Base-by-base conservation (phyloP, 2,888 invertebrate genomes). In the Andrena flavipes region DNA sequence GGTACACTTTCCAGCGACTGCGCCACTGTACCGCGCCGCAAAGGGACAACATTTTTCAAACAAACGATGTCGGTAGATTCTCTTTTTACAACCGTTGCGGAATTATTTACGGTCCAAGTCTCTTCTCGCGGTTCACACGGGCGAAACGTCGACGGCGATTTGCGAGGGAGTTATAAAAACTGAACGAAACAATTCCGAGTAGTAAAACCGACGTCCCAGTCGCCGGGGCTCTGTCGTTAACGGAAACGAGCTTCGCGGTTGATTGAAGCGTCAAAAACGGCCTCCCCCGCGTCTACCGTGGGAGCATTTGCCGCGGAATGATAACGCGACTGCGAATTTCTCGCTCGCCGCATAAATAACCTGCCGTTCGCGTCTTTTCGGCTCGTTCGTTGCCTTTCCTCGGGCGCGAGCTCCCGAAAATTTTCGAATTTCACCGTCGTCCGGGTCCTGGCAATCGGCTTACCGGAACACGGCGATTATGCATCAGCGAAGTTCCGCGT, bases 381-480 rank as follows among this genome's bases (percentile, higher is more conserved):
- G 20, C 20, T 54, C 20, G 56, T 20, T 4, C 10, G 56, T 26
- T 56, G 30, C 42, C 30, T 42, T 68, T 59, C 30, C 29, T 26
- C 16, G 42, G 4, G 42, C 42, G 42, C 42, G 16, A 42, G 42
- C 42, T 42, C 1, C 10, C 51, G 3, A 16, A 35, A 69, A 78
- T 70, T 42, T 42, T 79, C 63, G 26, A 29, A 79, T 76, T 75
- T 67, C 54, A 49, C 30, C 8, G 56, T 33, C 70, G 48, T 54
- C 68, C 30, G 69, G 71, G 72, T 76, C 76, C 65, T 64, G 60
- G 42, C 60, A 49, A 79, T 68, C 80, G 20, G 54, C 79, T 76
- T 77, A 82, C 80, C 80, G 68, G 73, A 77, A 80, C 82, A 73
- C 73, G 48, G 76, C 76, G 84, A 87, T 86, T 86, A 86, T 82